A percentile compares a stretch with the other conserved stretches of the same genome.
phyloP scores from a whole-genome alignment of 2,797 vertebrate genomes.

The Bovichtus variegatus region DNA sequence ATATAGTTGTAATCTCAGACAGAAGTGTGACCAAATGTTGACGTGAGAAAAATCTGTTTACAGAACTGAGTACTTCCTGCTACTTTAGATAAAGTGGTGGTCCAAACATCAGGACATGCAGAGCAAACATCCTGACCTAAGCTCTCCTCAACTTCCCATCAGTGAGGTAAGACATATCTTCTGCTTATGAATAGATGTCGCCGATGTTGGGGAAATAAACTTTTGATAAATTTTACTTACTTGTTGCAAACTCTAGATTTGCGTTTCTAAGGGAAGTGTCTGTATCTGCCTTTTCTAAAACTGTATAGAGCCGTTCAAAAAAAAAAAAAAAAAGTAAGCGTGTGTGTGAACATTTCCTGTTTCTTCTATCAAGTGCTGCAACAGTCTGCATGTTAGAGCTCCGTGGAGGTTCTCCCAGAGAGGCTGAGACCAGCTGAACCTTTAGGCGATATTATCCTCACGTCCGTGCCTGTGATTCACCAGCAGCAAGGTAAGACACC shows the following conservation, averaged over 20 bases:
- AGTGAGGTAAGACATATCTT: constrained; percentile 46
- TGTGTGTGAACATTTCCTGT: constrained; percentile 68
- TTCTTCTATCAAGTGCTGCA: constrained; percentile 38
- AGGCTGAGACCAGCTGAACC: constrained; percentile 58
- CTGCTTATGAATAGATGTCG: not conserved
- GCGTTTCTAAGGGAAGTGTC: constrained; percentile 30
- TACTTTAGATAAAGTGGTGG: constrained; percentile 21
- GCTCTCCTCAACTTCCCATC: constrained; percentile 6
- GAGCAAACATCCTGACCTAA: constrained; percentile 11
- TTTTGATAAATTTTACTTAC: constrained; percentile 1
- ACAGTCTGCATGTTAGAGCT: constrained; percentile 14
- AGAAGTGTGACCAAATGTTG: constrained; percentile 27
- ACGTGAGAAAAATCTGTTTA: constrained; percentile 24
- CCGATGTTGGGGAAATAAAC: fast-evolving
- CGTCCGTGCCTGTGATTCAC: not conserved
- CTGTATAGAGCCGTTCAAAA: not conserved
- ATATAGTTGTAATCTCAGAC: constrained; percentile 6
- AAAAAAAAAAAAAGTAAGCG: not conserved
- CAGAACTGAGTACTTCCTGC: constrained; percentile 66
- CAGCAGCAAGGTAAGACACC: constrained; percentile 60
- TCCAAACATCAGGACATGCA: constrained; percentile 20
- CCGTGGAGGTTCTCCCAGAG: constrained; percentile 7
- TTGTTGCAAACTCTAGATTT: not conserved
- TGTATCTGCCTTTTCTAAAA: constrained; percentile 22
- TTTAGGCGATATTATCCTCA: not conserved